Evolutionary conservation across 2,797 vertebrate species (phyloP).

Genomic region (Diglossa cyanea): DNA sequence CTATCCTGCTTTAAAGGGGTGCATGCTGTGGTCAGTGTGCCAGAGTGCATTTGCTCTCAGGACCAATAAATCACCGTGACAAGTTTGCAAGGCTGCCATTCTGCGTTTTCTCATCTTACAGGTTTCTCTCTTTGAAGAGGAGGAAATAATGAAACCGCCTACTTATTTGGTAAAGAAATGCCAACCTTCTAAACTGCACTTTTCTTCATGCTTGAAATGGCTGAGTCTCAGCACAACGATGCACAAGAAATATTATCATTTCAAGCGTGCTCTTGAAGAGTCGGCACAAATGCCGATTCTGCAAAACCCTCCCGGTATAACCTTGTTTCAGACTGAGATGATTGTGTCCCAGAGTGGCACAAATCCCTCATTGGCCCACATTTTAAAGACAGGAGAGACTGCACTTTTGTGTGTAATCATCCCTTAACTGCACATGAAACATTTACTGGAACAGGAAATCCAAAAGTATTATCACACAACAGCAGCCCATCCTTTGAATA

Average conservation of each 20-base stretch:
- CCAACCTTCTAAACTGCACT: background rate
- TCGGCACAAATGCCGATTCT: conserved; percentile 36
- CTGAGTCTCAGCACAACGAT: background rate
- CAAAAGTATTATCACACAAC: background rate
- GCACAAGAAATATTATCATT: background rate
- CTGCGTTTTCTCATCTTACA: conserved; percentile 12
- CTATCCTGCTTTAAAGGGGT: background rate
- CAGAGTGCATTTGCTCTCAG: background rate
- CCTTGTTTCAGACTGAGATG: conserved; percentile 1
- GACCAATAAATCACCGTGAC: background rate
- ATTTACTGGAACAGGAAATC: background rate
- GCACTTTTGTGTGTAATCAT: background rate
- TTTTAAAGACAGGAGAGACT: conserved; percentile 26
- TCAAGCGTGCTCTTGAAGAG: conserved; percentile 17
- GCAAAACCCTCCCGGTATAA: background rate
- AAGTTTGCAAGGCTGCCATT: background rate
- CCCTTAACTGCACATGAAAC: background rate
- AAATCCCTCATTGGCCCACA: conserved; percentile 44
- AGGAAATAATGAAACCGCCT: background rate
- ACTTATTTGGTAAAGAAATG: background rate
- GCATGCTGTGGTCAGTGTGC: background rate
- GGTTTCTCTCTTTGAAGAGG: background rate
- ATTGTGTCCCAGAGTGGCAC: background rate
- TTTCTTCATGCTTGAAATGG: conserved; percentile 6
- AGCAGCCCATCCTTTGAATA: background rate